A percentile compares a stretch with the other conserved stretches of the same genome.
These are phyloP conservation scores for Tetramorium simillimum DNA, from an alignment of 1,140 invertebrate species.

Conservation along the genomic window DNA sequence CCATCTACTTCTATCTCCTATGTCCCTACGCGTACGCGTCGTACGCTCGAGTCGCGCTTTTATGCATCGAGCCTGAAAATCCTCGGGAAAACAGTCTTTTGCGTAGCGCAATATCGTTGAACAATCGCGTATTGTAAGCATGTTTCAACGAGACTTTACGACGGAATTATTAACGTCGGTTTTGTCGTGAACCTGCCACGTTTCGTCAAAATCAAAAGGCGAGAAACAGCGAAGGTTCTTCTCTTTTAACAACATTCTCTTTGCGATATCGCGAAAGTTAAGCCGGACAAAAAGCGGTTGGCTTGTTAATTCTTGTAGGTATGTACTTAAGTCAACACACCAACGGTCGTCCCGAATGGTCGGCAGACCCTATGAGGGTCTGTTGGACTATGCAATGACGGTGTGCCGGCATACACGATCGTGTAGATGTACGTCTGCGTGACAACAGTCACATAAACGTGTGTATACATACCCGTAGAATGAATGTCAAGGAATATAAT, in stretches of 20 bases:
- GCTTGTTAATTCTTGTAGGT: conserved; percentile 77
- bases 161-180: neutral
- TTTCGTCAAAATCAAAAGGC: neutral
- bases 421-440: conserved; percentile 37
- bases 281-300: conserved; percentile 68
- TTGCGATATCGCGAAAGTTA: conserved; percentile 40
- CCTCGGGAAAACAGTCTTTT: conserved; percentile 22
- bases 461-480: neutral
- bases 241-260: neutral
- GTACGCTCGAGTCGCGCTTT: conserved; percentile 46
- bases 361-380: conserved; percentile 65
- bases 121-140: neutral
- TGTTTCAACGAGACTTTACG: neutral
- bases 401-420: conserved; percentile 16
- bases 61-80: conserved; percentile 45
- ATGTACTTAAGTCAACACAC: conserved; percentile 72
- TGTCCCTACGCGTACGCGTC: conserved; percentile 34
- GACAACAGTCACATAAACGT: neutral
- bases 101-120: neutral
- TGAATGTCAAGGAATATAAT: conserved; percentile 46
- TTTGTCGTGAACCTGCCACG: neutral
- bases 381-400: conserved; percentile 37
- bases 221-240: neutral
- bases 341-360: conserved; percentile 78
- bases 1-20: conserved; percentile 72